Conservation (phyloP, 2,888 invertebrate species). For the Agrotis ipsilon region DNA sequence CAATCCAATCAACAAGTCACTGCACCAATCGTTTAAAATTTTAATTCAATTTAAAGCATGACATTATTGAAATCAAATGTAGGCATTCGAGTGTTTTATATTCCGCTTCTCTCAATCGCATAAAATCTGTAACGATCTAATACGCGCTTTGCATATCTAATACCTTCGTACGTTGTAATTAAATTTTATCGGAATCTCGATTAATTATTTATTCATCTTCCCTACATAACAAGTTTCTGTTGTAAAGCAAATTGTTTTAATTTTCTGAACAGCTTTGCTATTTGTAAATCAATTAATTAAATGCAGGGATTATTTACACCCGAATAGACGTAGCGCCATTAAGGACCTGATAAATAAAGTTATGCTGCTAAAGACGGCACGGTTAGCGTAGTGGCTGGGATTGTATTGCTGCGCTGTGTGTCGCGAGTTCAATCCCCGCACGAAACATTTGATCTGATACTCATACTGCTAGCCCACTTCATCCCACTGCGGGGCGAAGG, state of each 20-base stretch:
- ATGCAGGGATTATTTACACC: conserved; percentile 3
- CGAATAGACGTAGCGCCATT: neutral
- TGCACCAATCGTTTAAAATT: neutral
- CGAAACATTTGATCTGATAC: too few relatives aligned
- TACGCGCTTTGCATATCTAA: conserved; percentile 58
- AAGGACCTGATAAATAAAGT: neutral
- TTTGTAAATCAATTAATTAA: conserved; percentile 26
- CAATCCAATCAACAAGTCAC: too few relatives aligned
- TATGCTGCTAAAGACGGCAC: neutral
- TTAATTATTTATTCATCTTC: conserved; percentile 55
- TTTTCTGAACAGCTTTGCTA: neutral
- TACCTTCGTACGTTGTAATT: conserved; percentile 54
- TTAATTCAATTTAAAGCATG: conserved; percentile 8
- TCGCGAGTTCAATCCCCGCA: too few relatives aligned
- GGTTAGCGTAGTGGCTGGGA: too few relatives aligned
- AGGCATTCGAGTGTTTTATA: conserved; percentile 23
- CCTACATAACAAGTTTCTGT: conserved; percentile 23
- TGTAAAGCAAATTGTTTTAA: conserved; percentile 30
- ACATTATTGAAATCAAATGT: neutral
- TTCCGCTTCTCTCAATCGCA: conserved; percentile 26
- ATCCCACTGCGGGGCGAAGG: too few relatives aligned
- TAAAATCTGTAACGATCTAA: conserved; percentile 54
- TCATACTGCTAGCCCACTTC: too few relatives aligned
- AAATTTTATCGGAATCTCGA: conserved; percentile 50
- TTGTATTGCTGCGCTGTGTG: too few relatives aligned